Base-by-base conservation (phyloP, 1,140 invertebrate species). In the Leptonema lineaticorne region DNA sequence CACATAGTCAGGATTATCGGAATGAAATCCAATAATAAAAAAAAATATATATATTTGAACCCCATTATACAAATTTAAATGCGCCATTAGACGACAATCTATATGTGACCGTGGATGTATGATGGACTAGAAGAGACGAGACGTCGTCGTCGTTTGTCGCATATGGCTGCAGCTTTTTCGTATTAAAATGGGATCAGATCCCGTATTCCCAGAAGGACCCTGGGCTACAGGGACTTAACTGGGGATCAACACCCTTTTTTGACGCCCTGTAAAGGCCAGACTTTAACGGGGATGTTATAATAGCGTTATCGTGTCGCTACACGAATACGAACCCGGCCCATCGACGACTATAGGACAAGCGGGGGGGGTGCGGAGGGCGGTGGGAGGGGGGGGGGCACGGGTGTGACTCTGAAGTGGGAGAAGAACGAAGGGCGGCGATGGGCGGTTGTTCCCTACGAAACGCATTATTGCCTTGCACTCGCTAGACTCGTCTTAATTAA, bases 251-350 rank as follows among this genome's bases (percentile, higher is more conserved):
- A 22, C 37, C 37, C 60, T 63, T 63, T 63, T 48, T 46, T 63
- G 37, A 63, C 41, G 27, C 60, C 30, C 60, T n/a, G 22, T 26
- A 63, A 9, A 48, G 41, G 30, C 22, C 16, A 63, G 37, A 63
- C 62, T 64, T 64, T 64, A 63, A 63, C 62, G 45, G 62, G 62
- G 62, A 64, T 46, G 62, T 64, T 64, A 64, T 64, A 64, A 64
- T 64, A 64, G 62, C 62, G 62, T 64, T 64, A 64, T 64, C 62
- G 62, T 64, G 62, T 64, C 62, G 62, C 45, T 45, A 64, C 62
- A 64, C 62, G 62, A 50, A n/a, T 16, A 27, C 8, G 18, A 59
- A 59, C n/a, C n/a, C n/a, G n/a, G n/a, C n/a, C n/a, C n/a, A n/a
- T n/a, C n/a, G n/a, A n/a, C n/a, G n/a, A n/a, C n/a, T n/a, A n/a